Percentiles rank a stretch among this genome's conserved stretches.
Conservation (phyloP, 2,888 invertebrate genomes). For the Apamea sordens region DNA sequence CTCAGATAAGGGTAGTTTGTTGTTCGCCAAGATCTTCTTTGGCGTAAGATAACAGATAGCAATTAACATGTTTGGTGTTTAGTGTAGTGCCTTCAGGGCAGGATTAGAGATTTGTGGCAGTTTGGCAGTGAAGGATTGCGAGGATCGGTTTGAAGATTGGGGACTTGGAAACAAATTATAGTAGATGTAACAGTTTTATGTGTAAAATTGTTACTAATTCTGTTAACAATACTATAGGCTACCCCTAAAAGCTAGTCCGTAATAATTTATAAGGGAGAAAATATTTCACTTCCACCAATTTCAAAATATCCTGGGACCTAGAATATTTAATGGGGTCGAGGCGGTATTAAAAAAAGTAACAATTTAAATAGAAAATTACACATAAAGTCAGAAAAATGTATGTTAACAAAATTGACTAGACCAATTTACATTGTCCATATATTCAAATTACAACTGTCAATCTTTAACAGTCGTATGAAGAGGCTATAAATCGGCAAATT, state of each 20-base stretch:
- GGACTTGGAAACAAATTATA: neutral
- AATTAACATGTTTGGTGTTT: conserved; percentile 76
- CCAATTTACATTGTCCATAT: neutral
- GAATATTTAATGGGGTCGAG: neutral
- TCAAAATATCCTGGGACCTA: neutral
- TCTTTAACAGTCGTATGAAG: neutral
- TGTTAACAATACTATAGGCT: neutral
- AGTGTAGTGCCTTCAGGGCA: conserved; percentile 68
- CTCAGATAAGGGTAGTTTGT: conserved; percentile 80
- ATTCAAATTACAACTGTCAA: neutral
- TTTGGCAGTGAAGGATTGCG: conserved; percentile 32
- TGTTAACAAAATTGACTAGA: neutral
- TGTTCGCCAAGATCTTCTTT: conserved; percentile 78
- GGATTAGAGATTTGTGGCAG: conserved; percentile 47
- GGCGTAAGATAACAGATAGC: conserved; percentile 81
- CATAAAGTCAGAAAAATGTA: neutral
- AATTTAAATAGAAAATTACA: neutral
- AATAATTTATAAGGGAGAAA: neutral
- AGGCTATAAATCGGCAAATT: neutral
- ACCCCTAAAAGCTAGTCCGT: no score
- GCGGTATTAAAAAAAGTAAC: neutral
- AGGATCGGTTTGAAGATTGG: conserved; percentile 7
- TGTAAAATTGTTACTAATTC: neutral
- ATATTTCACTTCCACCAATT: neutral
- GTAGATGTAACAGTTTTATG: no score